Base-by-base conservation (phyloP, 2,888 invertebrate species). In the Malthinus flaveolus region DNA sequence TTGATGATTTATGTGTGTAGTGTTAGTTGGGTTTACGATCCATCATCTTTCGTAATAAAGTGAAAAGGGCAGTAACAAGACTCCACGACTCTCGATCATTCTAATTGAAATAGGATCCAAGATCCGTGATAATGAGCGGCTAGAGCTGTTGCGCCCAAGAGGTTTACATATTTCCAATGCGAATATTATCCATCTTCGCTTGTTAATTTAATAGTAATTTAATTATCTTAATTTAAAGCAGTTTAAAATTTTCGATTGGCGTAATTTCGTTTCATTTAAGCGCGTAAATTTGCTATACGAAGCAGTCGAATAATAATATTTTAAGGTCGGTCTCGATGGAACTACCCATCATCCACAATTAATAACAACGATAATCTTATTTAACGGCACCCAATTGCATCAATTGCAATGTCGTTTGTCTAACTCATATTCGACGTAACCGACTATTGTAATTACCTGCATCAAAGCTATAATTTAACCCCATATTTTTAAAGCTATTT, bases 101-200 rank as follows among this genome's bases (percentile, higher is more conserved):
- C 75, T 78, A 78, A 78, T 78, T 78, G 78, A 78, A 78, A 78
- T 74, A 70, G 71, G 76, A 78, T 73, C 71, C 73, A 67, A 70
- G 70, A 71, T 69, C 70, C 68, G 65, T 57, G 65, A 63, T 71
- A 75, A 75, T 74, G 75, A 75, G 72, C 66, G 73, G 69, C 69
- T 71, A 62, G 70, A 68, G 70, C 68, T 68, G 63, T 59, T 61
- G 63, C 66, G 65, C 67, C 66, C 66, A 59, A 68, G 63, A 65
- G 66, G 23, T 23, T 57, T 58, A 64, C 64, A 33, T 68, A 23
- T 23, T 66, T 62, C 74, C 74, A 63, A 62, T 60, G 75, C 74
- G 75, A 65, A 74, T 74, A 74, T 73, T 75, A 73, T 69, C 68
- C 70, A 66, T 65, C 68, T 70, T 64, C 66, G 70, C 72, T 72